Evolutionary conservation across 2,888 invertebrate species (phyloP), one percentile per base, ranked within the genome.

Genomic region (Microctonus brassicae): DNA sequence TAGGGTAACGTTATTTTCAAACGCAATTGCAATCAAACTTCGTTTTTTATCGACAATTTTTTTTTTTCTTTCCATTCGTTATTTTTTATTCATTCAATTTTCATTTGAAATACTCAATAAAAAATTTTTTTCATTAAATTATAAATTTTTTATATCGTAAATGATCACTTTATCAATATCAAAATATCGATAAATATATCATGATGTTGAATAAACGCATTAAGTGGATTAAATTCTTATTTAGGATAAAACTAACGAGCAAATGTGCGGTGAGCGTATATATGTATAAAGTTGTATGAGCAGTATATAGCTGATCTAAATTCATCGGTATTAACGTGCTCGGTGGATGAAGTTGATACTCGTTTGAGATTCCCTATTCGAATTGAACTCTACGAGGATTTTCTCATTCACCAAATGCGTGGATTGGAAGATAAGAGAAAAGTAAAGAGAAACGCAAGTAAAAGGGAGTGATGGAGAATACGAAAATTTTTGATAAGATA

Each of bases 281-380:
- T 36, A 5, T 10, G 10, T 10, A 36, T 10, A 10, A 9, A 36
- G 10, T 10, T 9, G 36, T 36, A 36, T n/a, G 6, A 1, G 10
- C 36, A 36, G 22, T 3, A 29, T 3, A 29, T 29, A 29, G 29
- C 7, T 7, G 3, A 34, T 53, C 47, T 52, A 22, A 29, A 68
- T 60, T 68, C 47, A 61, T 68, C 20, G 52, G 60, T 34, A 33
- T 53, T 17, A 34, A 20, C 33, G 60, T 60, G 34, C 20, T 67
- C 33, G 60, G 47, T n/a, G 58, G 1, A 42, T 67, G 53, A 67
- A 67, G 47, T 67, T 60, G 60, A 67, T 29, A 36, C 47, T 24
- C 26, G 42, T 58, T 64, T 47, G 34, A 22, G 42, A 67, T 67
- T 67, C 24, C 47, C 0, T 33, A 33, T 36, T 58, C 33, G 47